phyloP scores from a whole-genome alignment of 2,113 vertebrate species.

The Engystomops pustulosus region DNA sequence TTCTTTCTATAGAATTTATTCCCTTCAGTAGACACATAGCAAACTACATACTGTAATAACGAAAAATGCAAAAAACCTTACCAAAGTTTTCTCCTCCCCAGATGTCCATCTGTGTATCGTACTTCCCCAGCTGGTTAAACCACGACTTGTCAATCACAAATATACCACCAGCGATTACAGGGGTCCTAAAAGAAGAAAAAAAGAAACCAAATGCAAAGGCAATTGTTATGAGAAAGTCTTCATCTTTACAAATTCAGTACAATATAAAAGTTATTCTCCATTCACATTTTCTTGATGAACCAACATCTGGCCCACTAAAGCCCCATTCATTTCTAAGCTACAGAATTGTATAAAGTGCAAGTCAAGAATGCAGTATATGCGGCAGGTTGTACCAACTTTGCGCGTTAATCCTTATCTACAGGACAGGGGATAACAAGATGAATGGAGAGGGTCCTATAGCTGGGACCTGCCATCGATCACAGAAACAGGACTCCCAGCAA shows the following conservation, averaged over 20 bases:
- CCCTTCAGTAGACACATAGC: neutral
- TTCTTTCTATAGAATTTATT: slow-evolving; percentile 20
- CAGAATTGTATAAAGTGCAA: too few relatives aligned
- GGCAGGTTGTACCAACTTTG: too few relatives aligned
- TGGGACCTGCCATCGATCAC: too few relatives aligned
- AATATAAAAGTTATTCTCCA: too few relatives aligned
- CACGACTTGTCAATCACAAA: slow-evolving; percentile 97
- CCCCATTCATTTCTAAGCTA: too few relatives aligned
- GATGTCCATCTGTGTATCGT: slow-evolving; percentile 98
- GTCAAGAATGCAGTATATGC: too few relatives aligned
- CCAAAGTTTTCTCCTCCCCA: slow-evolving; percentile 99
- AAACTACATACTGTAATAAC: neutral
- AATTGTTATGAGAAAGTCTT: neutral
- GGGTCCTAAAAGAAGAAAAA: slow-evolving; percentile 79
- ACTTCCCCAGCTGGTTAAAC: slow-evolving; percentile 98
- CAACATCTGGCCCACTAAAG: too few relatives aligned
- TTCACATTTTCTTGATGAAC: too few relatives aligned
- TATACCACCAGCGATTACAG: slow-evolving; percentile 97
- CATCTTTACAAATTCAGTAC: neutral
- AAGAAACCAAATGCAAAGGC: neutral
- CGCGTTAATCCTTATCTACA: too few relatives aligned
- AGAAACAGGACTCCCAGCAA: too few relatives aligned
- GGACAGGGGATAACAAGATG: too few relatives aligned
- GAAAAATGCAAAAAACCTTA: slow-evolving; percentile 70
- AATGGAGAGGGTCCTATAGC: too few relatives aligned